Conservation (phyloP, 2,888 invertebrate species). For the Drosophila koepferae region DNA sequence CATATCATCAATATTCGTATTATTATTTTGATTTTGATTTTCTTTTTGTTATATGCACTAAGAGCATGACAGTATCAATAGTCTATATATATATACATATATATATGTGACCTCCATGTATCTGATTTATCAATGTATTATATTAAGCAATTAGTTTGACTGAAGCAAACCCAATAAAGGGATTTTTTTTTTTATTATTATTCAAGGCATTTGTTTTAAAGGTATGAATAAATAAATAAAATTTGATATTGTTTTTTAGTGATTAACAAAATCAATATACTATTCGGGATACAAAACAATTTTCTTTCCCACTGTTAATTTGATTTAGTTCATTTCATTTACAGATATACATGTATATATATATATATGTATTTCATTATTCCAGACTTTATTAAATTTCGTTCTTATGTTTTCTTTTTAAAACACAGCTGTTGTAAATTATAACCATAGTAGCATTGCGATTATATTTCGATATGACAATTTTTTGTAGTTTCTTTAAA, state of each 20-base stretch:
- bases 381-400: no score
- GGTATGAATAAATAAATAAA: not conserved
- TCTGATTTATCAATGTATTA: not conserved
- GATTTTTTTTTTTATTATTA: not conserved
- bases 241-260: no score
- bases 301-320: not conserved
- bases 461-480: not conserved
- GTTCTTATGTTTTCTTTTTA: no score
- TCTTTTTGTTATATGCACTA: not conserved
- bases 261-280: not conserved
- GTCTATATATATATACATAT: not conserved
- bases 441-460: not conserved
- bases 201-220: not conserved
- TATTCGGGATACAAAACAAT: no score
- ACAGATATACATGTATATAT: no score
- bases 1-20: constrained; percentile 4
- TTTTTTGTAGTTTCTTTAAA: no score
- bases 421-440: not conserved
- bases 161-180: no score
- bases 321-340: no score
- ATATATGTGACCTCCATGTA: not conserved
- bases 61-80: no score
- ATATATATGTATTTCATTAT: no score
- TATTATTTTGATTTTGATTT: not conserved
- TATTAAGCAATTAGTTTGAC: not conserved